phyloP scores from a whole-genome alignment of 2,797 vertebrate genomes.

The Dendrocincla fuliginosa region DNA sequence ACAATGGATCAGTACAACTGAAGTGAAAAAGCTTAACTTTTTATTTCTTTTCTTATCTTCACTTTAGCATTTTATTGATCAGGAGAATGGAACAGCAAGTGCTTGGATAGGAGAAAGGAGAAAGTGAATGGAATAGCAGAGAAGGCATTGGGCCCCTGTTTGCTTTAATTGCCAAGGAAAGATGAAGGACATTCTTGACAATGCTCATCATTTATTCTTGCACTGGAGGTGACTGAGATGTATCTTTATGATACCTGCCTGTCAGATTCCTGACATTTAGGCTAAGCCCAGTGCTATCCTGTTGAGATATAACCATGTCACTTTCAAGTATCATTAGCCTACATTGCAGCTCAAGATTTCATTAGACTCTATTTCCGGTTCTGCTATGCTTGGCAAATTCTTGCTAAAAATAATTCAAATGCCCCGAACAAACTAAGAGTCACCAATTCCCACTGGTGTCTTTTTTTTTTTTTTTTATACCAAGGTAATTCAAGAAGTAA shows the following conservation, averaged over 20 bases:
- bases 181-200: slow-evolving; percentile 31
- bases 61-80: not conserved
- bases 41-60: not conserved
- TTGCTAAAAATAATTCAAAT: not conserved
- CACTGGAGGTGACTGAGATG: slow-evolving; percentile 21
- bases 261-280: slow-evolving; percentile 32
- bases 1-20: not conserved
- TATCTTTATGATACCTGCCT: slow-evolving; percentile 46
- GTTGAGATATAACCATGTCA: slow-evolving; percentile 27
- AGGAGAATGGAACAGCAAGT: not conserved
- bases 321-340: slow-evolving; percentile 37
- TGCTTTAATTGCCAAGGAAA: slow-evolving; percentile 42
- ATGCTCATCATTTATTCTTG: slow-evolving; percentile 24
- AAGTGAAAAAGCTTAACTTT: not conserved
- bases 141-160: not conserved
- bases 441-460: not conserved
- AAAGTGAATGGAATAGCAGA: not conserved
- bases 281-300: not conserved
- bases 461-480: not conserved
- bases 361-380: not conserved
- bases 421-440: not conserved
- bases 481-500: not conserved
- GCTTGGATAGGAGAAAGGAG: not conserved
- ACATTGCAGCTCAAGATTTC: not conserved
- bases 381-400: not conserved